A percentile compares a stretch with the other conserved stretches of the same genome.
Evolutionary conservation across 1,140 invertebrate genomes (phyloP).

Genomic region (Chionoecetes opilio): DNA sequence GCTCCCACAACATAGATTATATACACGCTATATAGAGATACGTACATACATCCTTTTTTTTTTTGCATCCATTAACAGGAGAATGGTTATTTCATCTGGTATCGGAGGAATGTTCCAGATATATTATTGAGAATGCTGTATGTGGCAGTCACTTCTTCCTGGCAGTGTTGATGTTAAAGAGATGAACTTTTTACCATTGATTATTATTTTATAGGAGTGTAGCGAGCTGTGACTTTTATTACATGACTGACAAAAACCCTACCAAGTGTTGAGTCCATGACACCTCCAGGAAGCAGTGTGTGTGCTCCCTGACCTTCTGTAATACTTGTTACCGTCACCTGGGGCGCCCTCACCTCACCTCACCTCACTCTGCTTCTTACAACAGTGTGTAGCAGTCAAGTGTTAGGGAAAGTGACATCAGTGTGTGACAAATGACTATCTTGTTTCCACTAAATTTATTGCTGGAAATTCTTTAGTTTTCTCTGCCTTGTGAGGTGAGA

Average conservation of each 20-base stretch:
- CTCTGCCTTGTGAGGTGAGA: not conserved
- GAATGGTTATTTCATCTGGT: not conserved
- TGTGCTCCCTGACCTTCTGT: not conserved
- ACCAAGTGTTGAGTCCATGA: conserved; percentile 6
- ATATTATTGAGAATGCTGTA: not conserved
- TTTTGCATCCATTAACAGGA: not conserved
- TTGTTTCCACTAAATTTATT: not conserved
- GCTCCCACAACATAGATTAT: not conserved
- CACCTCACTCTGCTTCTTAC: too few species aligned
- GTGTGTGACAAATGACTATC: not conserved
- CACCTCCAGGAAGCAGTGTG: not conserved
- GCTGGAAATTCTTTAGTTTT: not conserved
- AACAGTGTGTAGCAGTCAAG: not conserved
- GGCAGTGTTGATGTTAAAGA: not conserved
- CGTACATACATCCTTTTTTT: not conserved
- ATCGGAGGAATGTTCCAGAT: not conserved
- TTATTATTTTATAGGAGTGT: not conserved
- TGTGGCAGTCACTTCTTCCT: not conserved
- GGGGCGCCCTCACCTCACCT: not conserved
- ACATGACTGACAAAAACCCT: not conserved
- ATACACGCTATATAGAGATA: not conserved
- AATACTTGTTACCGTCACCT: not conserved
- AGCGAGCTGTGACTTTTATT: not conserved
- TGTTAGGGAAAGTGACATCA: not conserved
- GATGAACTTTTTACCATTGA: not conserved